Percentiles rank a stretch among this genome's conserved stretches.
phyloP scores from a whole-genome alignment of 2,797 vertebrate genomes.

The Enteromius argenteus region DNA sequence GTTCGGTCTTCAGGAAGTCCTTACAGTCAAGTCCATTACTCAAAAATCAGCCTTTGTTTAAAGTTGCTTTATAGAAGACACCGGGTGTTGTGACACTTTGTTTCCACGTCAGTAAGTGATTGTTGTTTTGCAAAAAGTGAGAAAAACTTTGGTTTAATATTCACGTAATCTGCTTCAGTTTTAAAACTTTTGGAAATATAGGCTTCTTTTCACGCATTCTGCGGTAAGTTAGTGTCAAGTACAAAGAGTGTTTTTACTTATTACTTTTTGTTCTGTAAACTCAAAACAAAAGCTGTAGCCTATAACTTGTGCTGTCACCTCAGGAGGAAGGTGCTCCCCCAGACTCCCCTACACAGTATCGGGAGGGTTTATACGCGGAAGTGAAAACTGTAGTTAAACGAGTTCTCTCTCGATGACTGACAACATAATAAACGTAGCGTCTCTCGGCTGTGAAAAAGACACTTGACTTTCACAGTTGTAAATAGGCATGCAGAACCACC shows the following conservation, averaged over 20 bases:
- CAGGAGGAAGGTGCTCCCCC: not conserved
- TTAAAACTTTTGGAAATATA: not conserved
- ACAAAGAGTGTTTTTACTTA: not conserved
- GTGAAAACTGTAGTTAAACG: not conserved
- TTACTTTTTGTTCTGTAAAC: not conserved
- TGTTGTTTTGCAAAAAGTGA: not conserved
- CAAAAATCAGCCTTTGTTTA: not conserved
- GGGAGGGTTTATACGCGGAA: not conserved
- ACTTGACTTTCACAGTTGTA: not conserved
- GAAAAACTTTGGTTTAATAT: not conserved
- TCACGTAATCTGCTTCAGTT: not conserved
- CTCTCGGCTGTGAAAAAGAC: not conserved
- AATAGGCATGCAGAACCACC: slow-evolving; percentile 6
- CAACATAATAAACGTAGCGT: not conserved
- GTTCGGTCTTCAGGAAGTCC: not conserved
- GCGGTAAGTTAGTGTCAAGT: not conserved
- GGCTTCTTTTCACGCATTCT: not conserved
- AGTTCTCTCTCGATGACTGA: not conserved
- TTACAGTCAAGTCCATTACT: not conserved
- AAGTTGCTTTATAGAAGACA: not conserved
- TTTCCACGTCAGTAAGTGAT: not conserved
- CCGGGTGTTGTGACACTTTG: too few relatives aligned
- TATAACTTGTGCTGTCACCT: too few relatives aligned
- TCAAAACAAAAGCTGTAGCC: too few relatives aligned
- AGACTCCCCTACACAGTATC: not conserved